phyloP scores from a whole-genome alignment of 2,113 vertebrate species.

The Sterna hirundo region DNA sequence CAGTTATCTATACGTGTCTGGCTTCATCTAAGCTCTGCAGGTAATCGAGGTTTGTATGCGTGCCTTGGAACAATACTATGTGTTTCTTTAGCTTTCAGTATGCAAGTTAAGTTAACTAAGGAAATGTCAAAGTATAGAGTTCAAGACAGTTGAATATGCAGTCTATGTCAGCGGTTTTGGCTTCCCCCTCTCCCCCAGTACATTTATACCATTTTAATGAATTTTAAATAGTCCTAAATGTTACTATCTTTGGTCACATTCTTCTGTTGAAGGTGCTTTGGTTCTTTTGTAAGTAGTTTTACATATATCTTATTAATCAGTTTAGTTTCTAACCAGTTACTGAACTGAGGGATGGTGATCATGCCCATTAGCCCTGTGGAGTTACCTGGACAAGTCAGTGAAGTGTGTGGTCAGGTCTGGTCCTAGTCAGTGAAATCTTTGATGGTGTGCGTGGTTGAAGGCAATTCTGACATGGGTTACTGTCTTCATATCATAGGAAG shows the following conservation, averaged over 20 bases:
- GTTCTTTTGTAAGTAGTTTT: neutral
- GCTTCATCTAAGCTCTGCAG: neutral
- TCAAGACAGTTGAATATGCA: neutral
- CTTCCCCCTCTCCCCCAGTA: rapidly evolving
- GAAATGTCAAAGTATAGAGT: neutral
- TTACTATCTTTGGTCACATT: neutral
- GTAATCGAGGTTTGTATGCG: neutral
- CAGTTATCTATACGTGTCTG: neutral
- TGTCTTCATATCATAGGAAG: neutral
- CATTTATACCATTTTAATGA: neutral
- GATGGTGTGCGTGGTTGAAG: neutral
- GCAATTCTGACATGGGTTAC: neutral
- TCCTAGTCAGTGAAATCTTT: neutral
- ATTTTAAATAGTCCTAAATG: neutral
- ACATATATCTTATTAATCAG: neutral
- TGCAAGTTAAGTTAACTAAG: neutral
- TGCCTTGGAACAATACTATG: neutral
- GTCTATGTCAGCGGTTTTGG: neutral
- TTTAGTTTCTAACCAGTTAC: neutral
- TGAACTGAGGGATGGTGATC: neutral
- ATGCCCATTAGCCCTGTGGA: rapidly evolving
- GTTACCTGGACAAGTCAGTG: neutral
- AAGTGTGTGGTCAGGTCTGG: neutral
- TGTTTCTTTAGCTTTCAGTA: neutral
- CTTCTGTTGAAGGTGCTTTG: neutral